These are phyloP conservation scores for Forbesichthys papilliferus DNA, from an alignment of 2,113 vertebrate species.

Conservation along the genomic window DNA sequence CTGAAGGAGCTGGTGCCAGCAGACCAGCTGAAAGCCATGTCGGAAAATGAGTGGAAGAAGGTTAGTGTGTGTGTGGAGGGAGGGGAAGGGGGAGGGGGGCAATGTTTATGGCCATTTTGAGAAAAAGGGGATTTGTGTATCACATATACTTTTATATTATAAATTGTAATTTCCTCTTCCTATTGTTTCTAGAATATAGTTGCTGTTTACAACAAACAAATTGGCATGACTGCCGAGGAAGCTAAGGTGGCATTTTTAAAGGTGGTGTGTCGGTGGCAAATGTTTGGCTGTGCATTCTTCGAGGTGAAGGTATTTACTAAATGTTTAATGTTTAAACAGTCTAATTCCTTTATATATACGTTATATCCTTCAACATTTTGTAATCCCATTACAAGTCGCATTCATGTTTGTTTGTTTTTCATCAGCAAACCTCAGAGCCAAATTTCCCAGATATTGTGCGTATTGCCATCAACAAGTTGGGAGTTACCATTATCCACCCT, in stretches of 20 bases:
- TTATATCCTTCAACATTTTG: no score
- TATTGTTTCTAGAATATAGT: slow-evolving; percentile 65
- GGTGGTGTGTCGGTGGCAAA: slow-evolving; percentile 85
- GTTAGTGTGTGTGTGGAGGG: slow-evolving; percentile 57
- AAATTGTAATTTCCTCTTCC: not conserved
- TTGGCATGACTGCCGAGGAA: slow-evolving; percentile 80
- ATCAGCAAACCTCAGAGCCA: slow-evolving; percentile 91
- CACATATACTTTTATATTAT: not conserved
- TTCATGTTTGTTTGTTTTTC: not conserved
- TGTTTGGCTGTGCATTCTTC: slow-evolving; percentile 97
- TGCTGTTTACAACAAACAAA: slow-evolving; percentile 80
- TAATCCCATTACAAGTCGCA: not conserved
- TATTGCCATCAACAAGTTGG: slow-evolving; percentile 92
- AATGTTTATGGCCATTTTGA: no score
- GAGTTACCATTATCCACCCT: slow-evolving; percentile 87
- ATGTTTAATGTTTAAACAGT: not conserved
- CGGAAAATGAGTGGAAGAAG: slow-evolving; percentile 94
- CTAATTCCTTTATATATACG: no score
- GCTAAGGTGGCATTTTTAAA: slow-evolving; percentile 88
- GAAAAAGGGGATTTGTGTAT: not conserved
- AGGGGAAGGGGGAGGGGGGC: no score
- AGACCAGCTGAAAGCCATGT: slow-evolving; percentile 82
- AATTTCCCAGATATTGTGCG: slow-evolving; percentile 88
- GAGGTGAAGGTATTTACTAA: slow-evolving; percentile 87
- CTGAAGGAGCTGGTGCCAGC: slow-evolving; percentile 88